phyloP scores from a whole-genome alignment of 2,888 invertebrate genomes.

The Cantharis rustica region DNA sequence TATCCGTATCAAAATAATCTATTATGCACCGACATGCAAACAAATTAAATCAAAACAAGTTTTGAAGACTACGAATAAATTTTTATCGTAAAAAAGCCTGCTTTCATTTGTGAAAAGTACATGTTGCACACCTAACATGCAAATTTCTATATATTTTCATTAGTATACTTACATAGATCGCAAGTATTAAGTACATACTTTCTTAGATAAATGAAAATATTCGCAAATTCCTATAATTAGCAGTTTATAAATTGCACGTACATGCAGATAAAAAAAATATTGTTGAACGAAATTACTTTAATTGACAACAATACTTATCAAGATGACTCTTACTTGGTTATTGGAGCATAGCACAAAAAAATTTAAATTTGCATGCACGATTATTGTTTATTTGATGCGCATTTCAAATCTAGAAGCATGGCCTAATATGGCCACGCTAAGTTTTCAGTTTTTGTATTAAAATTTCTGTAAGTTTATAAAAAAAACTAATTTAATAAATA shows the following conservation, averaged over 20 bases:
- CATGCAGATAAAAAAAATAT: not conserved
- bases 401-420: conserved; percentile 6
- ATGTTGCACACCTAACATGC: not conserved
- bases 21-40: too few relatives aligned
- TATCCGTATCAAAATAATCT: too few relatives aligned
- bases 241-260: not conserved
- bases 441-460: not conserved
- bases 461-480: not conserved
- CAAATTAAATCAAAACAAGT: not conserved
- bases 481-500: not conserved
- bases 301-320: not conserved
- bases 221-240: not conserved
- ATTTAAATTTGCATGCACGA: not conserved
- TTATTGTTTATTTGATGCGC: conserved; percentile 14
- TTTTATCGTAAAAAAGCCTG: not conserved
- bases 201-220: not conserved
- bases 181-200: not conserved
- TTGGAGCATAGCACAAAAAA: conserved; percentile 11
- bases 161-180: not conserved
- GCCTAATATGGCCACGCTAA: conserved; percentile 10
- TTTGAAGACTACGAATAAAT: not conserved
- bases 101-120: not conserved
- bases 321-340: conserved; percentile 8
- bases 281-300: not conserved
- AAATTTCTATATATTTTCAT: not conserved